Conservation (phyloP, 2,888 invertebrate genomes). For the Tolmerus cingulatus region DNA sequence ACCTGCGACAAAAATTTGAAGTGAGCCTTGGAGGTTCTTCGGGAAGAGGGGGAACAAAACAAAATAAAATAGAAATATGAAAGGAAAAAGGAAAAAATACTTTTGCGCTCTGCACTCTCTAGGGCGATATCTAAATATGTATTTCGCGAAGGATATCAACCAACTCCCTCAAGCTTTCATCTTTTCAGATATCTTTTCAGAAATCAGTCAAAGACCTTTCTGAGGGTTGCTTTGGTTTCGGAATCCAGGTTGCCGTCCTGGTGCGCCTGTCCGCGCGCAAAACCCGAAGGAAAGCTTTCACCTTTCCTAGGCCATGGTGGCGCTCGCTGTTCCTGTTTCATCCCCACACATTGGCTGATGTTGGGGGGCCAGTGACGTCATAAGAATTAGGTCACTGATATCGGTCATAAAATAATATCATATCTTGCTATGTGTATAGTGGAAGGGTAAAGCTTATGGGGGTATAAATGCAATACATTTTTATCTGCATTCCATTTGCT, state of each 20-base stretch:
- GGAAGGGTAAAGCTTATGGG: neutral
- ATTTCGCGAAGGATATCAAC: neutral
- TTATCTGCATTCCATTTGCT: neutral
- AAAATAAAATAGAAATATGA: neutral
- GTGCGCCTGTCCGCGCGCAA: neutral
- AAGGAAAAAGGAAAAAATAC: neutral
- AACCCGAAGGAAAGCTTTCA: neutral
- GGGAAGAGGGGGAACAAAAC: neutral
- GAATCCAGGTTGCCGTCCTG: neutral
- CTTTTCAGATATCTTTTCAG: constrained; percentile 2
- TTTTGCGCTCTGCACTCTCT: neutral
- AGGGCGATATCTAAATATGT: neutral
- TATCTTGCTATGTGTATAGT: neutral
- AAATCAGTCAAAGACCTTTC: constrained; percentile 17
- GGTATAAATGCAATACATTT: neutral
- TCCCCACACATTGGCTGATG: neutral
- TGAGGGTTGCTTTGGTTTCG: neutral
- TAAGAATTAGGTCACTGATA: constrained; percentile 30
- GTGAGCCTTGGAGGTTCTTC: neutral
- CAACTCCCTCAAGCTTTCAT: neutral
- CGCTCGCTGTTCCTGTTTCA: neutral
- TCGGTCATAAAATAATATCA: constrained; percentile 15
- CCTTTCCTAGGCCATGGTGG: neutral
- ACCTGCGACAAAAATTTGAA: neutral
- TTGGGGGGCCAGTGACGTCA: constrained; percentile 19